phyloP scores from a whole-genome alignment of 2,113 vertebrate species.

The Misgurnus mizolepis region DNA sequence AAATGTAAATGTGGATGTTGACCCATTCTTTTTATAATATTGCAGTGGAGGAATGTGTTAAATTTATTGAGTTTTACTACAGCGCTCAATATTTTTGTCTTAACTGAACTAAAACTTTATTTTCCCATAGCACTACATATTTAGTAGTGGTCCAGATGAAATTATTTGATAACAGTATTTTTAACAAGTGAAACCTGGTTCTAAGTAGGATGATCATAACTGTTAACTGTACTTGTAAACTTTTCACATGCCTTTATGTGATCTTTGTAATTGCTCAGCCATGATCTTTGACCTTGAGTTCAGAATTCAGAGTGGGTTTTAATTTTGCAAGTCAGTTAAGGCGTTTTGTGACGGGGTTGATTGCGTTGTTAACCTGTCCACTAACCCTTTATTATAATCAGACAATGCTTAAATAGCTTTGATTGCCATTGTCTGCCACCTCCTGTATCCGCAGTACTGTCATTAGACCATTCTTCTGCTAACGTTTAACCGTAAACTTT shows the following conservation, averaged over 20 bases:
- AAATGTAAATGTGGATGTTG: no score
- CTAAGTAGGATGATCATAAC: neutral
- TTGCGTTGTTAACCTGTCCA: slow-evolving; percentile 64
- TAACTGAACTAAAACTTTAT: no score
- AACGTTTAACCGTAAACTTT: neutral
- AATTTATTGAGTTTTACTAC: no score
- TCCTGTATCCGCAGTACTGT: slow-evolving; percentile 13
- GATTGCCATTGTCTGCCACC: slow-evolving; percentile 66
- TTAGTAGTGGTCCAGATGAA: no score
- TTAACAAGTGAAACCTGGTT: no score
- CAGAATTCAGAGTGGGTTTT: slow-evolving; percentile 40
- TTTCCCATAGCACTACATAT: no score
- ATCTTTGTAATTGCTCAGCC: slow-evolving; percentile 65
- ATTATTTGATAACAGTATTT: no score
- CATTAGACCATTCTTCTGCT: slow-evolving; percentile 21
- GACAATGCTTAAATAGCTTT: slow-evolving; percentile 67
- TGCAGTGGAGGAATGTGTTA: no score
- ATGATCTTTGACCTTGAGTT: slow-evolving; percentile 66
- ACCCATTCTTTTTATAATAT: no score
- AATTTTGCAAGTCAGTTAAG: slow-evolving; percentile 47
- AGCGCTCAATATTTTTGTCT: no score
- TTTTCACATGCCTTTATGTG: slow-evolving; percentile 44
- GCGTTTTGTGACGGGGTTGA: slow-evolving; percentile 62
- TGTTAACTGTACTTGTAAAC: neutral
- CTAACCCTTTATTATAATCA: slow-evolving; percentile 70